phyloP scores from a whole-genome alignment of 1,140 invertebrate species.

The Colletes gigas region DNA sequence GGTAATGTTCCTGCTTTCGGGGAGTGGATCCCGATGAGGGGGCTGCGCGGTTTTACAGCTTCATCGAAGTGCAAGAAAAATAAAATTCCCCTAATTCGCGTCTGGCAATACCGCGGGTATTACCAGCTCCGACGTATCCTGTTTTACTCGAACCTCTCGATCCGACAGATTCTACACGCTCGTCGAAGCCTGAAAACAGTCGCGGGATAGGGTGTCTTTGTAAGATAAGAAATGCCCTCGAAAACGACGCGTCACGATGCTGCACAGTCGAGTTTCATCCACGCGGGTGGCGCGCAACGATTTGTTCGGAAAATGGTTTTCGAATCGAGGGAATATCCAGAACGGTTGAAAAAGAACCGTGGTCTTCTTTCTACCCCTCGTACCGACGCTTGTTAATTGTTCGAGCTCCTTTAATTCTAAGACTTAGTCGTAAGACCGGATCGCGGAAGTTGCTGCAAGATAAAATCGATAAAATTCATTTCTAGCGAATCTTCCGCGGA shows the following conservation, averaged over 20 bases:
- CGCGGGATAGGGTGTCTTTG: too few species aligned
- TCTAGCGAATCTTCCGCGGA: neutral
- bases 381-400: slow-evolving; percentile 15
- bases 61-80: slow-evolving; percentile 43
- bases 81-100: slow-evolving; percentile 41
- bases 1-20: slow-evolving; percentile 40
- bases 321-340: neutral
- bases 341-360: neutral
- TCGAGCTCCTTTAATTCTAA: slow-evolving; percentile 26
- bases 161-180: neutral
- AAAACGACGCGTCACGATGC: neutral
- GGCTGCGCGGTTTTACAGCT: slow-evolving; percentile 36
- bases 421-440: slow-evolving; percentile 1
- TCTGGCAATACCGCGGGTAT: neutral
- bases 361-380: neutral
- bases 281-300: neutral
- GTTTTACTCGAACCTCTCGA: neutral
- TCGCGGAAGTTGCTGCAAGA: neutral
- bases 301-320: neutral
- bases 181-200: neutral
- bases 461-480: slow-evolving; percentile 15
- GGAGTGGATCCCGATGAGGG: slow-evolving; percentile 35
- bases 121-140: neutral
- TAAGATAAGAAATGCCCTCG: neutral
- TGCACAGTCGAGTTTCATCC: neutral